These are phyloP conservation scores for Adelognathus sp. DNA, from an alignment of 2,888 invertebrate species.

Conservation along the genomic window DNA sequence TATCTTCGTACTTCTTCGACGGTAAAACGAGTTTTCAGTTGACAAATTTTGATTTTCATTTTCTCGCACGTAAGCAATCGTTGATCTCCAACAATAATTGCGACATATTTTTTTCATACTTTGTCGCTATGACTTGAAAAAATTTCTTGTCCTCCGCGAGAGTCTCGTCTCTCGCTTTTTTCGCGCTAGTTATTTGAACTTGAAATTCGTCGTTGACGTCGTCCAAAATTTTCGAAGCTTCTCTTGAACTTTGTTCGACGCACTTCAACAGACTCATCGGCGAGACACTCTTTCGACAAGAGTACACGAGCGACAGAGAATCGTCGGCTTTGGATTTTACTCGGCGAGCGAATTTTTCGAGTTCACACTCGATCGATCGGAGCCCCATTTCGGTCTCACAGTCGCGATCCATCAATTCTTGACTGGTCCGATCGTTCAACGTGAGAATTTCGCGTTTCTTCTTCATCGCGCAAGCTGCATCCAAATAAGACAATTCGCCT, in stretches of 20 bases:
- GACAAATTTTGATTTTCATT: constrained; percentile 7
- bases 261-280: constrained; percentile 55
- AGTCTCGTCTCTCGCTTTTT: constrained; percentile 23
- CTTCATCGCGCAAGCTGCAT: constrained; percentile 56
- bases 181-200: constrained; percentile 1
- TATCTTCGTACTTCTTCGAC: constrained; percentile 83
- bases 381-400: constrained; percentile 30
- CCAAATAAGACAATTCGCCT: constrained; percentile 51
- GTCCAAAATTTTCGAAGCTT: constrained; percentile 59
- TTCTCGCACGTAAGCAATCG: constrained; percentile 55
- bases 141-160: constrained; percentile 32
- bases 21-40: constrained; percentile 68
- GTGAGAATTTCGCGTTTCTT: constrained; percentile 58
- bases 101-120: constrained; percentile 53
- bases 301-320: constrained; percentile 45
- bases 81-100: constrained; percentile 47
- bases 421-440: constrained; percentile 54
- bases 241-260: constrained; percentile 43
- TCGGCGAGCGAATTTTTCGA: constrained; percentile 51
- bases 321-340: constrained; percentile 5
- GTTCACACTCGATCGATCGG: constrained; percentile 22
- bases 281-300: constrained; percentile 55
- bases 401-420: constrained; percentile 52
- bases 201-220: constrained; percentile 19
- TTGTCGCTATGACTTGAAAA: constrained; percentile 33